A percentile compares a stretch with the other conserved stretches of the same genome.
phyloP scores from a whole-genome alignment of 2,797 vertebrate species.

The Clamator glandarius region DNA sequence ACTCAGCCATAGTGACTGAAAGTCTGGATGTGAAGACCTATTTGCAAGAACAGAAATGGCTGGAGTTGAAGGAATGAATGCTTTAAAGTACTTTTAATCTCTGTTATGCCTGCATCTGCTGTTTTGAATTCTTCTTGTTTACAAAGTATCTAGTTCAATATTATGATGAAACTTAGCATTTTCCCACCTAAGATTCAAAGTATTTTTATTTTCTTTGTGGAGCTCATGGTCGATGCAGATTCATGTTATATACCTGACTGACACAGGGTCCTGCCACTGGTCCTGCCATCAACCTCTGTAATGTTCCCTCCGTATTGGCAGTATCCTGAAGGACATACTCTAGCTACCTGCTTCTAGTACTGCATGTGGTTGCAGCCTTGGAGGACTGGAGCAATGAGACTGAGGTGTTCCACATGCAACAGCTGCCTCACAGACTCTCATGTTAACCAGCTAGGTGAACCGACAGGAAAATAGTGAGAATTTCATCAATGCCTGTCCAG shows the following conservation, averaged over 20 bases:
- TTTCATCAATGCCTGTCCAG: background rate
- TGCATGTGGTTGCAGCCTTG: background rate
- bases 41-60: background rate
- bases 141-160: background rate
- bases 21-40: background rate
- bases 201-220: background rate
- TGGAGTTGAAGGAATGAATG: background rate
- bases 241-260: background rate
- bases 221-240: accelerated
- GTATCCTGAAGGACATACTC: background rate
- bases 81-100: background rate
- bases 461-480: accelerated
- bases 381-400: background rate
- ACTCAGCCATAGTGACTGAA: background rate
- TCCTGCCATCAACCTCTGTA: background rate
- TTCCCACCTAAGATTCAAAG: background rate
- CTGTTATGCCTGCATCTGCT: background rate
- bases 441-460: background rate
- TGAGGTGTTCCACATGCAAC: background rate
- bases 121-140: background rate
- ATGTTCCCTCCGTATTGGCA: background rate
- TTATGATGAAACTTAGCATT: background rate
- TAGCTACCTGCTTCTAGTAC: background rate
- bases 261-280: background rate
- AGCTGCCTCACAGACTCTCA: background rate